phyloP scores from a whole-genome alignment of 2,113 vertebrate genomes.

The Psilopogon haemacephalus region DNA sequence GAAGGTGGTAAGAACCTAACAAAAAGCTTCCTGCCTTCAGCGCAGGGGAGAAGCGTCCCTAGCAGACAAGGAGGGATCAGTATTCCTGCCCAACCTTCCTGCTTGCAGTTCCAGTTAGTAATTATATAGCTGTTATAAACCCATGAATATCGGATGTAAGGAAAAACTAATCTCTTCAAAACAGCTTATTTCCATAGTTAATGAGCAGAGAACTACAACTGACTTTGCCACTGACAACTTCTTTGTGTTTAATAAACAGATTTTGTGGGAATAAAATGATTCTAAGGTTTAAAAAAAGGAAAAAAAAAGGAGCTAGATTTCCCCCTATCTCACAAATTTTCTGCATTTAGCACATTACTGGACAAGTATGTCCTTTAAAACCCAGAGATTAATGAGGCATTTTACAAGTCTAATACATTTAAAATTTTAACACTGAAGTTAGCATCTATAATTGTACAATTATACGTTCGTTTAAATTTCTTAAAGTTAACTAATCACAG shows the following conservation, averaged over 20 bases:
- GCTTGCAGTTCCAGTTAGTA: slow-evolving; percentile 50
- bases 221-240: neutral
- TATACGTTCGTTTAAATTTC: slow-evolving; percentile 73
- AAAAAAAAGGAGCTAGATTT: neutral
- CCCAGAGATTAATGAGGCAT: slow-evolving; percentile 76
- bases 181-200: slow-evolving; percentile 70
- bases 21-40: slow-evolving; percentile 12
- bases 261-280: neutral
- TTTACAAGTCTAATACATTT: slow-evolving; percentile 80
- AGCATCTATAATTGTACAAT: slow-evolving; percentile 77
- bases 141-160: slow-evolving; percentile 47
- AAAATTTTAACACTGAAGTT: slow-evolving; percentile 73
- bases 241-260: neutral
- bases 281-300: neutral
- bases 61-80: slow-evolving; percentile 36
- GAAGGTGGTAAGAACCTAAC: neutral
- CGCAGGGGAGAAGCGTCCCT: neutral
- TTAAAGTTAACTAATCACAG: slow-evolving; percentile 73
- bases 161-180: slow-evolving; percentile 69
- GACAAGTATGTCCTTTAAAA: slow-evolving; percentile 77
- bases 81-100: slow-evolving; percentile 49
- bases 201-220: slow-evolving; percentile 47
- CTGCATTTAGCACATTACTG: slow-evolving; percentile 69
- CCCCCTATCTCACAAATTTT: slow-evolving; percentile 35
- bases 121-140: slow-evolving; percentile 65